Evolutionary conservation across 2,888 invertebrate species (phyloP).

Genomic region (Dastarcus helophoroides): DNA sequence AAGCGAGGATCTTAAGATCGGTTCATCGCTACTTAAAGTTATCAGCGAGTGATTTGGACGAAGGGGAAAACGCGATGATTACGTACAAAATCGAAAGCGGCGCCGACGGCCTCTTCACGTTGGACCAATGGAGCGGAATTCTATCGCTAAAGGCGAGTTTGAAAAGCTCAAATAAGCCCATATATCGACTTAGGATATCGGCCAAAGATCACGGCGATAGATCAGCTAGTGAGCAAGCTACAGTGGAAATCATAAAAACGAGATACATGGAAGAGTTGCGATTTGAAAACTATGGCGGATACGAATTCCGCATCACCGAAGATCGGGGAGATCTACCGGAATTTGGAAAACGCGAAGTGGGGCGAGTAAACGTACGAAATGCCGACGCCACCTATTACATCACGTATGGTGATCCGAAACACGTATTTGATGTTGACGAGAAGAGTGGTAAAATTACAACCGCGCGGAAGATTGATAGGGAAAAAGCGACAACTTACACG

Average conservation of each 20-base stretch:
- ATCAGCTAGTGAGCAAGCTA: slow-evolving; percentile 58
- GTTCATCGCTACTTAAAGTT: slow-evolving; percentile 61
- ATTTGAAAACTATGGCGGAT: slow-evolving; percentile 65
- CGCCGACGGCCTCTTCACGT: slow-evolving; percentile 65
- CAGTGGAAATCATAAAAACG: slow-evolving; percentile 69
- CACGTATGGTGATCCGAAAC: slow-evolving; percentile 65
- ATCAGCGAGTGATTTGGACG: slow-evolving; percentile 74
- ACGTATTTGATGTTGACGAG: slow-evolving; percentile 70
- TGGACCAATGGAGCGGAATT: slow-evolving; percentile 69
- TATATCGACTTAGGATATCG: slow-evolving; percentile 63
- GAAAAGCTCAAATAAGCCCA: slow-evolving; percentile 49
- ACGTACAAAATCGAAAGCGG: slow-evolving; percentile 69
- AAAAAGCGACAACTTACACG: slow-evolving; percentile 63
- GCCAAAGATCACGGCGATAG: slow-evolving; percentile 74
- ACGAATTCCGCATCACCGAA: slow-evolving; percentile 73
- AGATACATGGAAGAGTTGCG: slow-evolving; percentile 60
- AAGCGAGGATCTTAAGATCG: slow-evolving; percentile 52
- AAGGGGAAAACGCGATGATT: slow-evolving; percentile 76
- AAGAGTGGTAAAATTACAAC: slow-evolving; percentile 68
- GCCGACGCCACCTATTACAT: slow-evolving; percentile 54
- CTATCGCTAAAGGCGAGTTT: slow-evolving; percentile 57
- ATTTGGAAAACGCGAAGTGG: slow-evolving; percentile 60
- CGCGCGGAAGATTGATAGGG: slow-evolving; percentile 71
- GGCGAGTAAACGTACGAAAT: slow-evolving; percentile 53
- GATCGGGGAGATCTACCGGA: slow-evolving; percentile 55